These are phyloP conservation scores for Adelphocoris suturalis DNA, from an alignment of 2,888 invertebrate genomes.

Conservation along the genomic window DNA sequence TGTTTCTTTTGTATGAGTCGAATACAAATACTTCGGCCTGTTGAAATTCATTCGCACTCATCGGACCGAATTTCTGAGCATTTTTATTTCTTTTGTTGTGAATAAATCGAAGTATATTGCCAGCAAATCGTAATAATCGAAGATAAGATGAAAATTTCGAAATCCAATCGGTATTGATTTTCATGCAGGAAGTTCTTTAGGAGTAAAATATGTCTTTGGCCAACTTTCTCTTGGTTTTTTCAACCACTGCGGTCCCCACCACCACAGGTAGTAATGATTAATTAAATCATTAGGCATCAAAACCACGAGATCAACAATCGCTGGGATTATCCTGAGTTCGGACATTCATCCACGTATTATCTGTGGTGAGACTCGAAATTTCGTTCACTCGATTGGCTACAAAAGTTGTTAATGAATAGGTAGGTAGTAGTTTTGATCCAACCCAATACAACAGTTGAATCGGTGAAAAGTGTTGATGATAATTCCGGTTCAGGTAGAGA, in stretches of 20 bases:
- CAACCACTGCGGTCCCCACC: not conserved
- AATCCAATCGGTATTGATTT: not conserved
- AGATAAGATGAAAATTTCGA: not conserved
- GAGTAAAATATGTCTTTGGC: not conserved
- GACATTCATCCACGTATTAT: slow-evolving; percentile 58
- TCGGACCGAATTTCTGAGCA: not conserved
- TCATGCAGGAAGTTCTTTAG: not conserved
- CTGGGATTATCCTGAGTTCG: slow-evolving; percentile 76
- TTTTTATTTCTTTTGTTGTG: not conserved
- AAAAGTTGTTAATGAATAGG: not conserved
- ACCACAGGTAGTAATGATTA: not conserved
- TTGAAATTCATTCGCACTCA: not conserved
- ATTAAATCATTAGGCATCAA: not conserved
- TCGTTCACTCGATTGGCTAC: slow-evolving; percentile 41
- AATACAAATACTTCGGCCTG: not conserved
- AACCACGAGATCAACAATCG: not conserved
- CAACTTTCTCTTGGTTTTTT: not conserved
- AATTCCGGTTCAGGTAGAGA: not conserved
- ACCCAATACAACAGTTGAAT: not conserved
- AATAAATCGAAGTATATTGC: not conserved
- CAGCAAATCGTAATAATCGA: not conserved
- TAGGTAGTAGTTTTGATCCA: not conserved
- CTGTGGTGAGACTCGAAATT: not conserved
- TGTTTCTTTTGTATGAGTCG: not conserved
- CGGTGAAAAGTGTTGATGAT: not conserved